Evolutionary conservation across 1,140 invertebrate genomes (phyloP).

Genomic region (Drosophila serrata): DNA sequence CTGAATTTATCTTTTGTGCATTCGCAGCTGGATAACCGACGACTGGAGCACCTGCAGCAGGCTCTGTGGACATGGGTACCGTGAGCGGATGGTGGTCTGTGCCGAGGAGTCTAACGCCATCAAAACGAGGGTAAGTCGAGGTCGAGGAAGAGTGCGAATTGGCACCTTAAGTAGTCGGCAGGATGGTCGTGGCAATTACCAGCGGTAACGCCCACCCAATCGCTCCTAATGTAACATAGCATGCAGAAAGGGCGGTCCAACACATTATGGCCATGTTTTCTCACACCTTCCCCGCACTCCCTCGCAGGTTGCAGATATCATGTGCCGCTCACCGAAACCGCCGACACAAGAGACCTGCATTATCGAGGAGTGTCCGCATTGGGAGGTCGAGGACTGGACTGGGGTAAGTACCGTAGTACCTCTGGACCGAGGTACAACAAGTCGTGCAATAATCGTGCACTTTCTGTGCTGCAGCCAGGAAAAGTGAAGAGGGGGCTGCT

Average conservation of each 20-base stretch:
- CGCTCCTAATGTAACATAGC: conserved; percentile 66
- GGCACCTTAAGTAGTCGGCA: conserved; percentile 12
- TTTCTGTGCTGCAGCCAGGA: conserved; percentile 51
- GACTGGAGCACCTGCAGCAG: conserved; percentile 94
- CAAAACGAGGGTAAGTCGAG: conserved; percentile 89
- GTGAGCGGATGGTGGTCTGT: conserved; percentile 92
- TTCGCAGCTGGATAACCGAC: conserved; percentile 93
- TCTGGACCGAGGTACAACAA: conserved; percentile 19
- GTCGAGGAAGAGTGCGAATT: conserved; percentile 26
- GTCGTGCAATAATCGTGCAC: conserved; percentile 75
- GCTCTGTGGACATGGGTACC: conserved; percentile 93
- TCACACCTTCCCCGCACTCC: conserved; percentile 34
- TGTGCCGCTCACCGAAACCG: conserved; percentile 91
- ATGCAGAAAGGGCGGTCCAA: conserved; percentile 24
- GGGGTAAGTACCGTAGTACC: conserved; percentile 88
- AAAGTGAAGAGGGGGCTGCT: conserved; percentile 17
- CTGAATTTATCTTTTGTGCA: conserved; percentile 48
- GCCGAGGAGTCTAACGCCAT: conserved; percentile 90
- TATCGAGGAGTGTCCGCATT: conserved; percentile 92
- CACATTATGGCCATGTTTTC: conserved; percentile 73
- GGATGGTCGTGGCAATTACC: conserved; percentile 58
- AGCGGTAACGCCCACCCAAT: conserved; percentile 39
- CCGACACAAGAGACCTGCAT: conserved; percentile 92
- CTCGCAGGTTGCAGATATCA: conserved; percentile 89
- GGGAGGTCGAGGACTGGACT: conserved; percentile 94